Base-by-base conservation (phyloP, 2,113 vertebrate genomes). In the Syrmaticus mikado region DNA sequence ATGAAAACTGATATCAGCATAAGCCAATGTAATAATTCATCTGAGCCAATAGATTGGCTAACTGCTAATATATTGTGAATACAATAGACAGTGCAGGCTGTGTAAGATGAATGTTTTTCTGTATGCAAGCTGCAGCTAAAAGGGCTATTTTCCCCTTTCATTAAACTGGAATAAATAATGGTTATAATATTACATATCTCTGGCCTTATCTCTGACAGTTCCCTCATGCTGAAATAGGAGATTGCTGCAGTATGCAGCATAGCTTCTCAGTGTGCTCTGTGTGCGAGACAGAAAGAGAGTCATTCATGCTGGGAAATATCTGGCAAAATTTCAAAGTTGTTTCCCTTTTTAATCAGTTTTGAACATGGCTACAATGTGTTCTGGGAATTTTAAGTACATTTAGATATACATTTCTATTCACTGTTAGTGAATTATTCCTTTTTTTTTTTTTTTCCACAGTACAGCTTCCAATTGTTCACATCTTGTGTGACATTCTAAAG, bases 141-240 rank as follows among this genome's bases (percentile, higher is more conserved):
- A 94, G 60, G 78, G 24, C 32, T 94, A 64, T 95, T 92, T 95
- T 38, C 21, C 32, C 14, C 83, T 90, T 93, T 92, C 80, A 92
- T 94, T 95, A 94, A 82, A 89, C 85, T 89, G 93, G 88, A 87
- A 90, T 92, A 96, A 96, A 96, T 94, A 89, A 93, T 95, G 78
- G 83, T 79, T 93, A 90, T 87, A 90, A 87, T 94, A 87, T 90
- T 87, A 57, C 48, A 32, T 93, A 94, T 95, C 85, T 93, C 74
- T 92, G 91, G 72, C 70, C 74, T 95, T 95, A 92, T 96, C 87
- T 96, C 66, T 90, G 81, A 76, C 87, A 93, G 55, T 48, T 90
- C 79, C 58, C 89, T 91, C 7, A 0, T 84, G 77, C 66, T 92
- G 87, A 90, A 93, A 86, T 43, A 88, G 46, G 66, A 87, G 70